Evolutionary conservation across 2,888 invertebrate genomes (phyloP).

Genomic region (Drosophila gaucha): DNA sequence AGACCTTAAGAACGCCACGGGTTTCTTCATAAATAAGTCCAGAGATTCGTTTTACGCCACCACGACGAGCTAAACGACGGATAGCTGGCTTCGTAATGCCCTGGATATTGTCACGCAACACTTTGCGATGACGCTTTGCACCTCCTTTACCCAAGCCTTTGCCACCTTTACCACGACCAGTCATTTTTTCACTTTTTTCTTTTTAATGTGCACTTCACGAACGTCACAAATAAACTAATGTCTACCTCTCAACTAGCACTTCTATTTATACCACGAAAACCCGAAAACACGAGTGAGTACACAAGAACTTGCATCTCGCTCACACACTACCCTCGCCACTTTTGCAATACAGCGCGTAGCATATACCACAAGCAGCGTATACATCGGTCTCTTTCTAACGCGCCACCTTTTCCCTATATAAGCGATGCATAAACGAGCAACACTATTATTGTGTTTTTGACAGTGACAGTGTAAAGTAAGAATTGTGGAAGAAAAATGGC

Average conservation of each 20-base stretch:
- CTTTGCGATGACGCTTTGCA: slow-evolving; percentile 93
- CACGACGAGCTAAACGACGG: slow-evolving; percentile 89
- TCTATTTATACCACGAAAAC: slow-evolving; percentile 5
- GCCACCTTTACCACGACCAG: slow-evolving; percentile 92
- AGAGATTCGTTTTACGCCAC: slow-evolving; percentile 90
- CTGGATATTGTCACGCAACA: slow-evolving; percentile 90
- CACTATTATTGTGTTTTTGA: slow-evolving; percentile 5
- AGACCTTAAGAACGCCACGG: slow-evolving; percentile 89
- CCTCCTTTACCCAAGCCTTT: slow-evolving; percentile 92
- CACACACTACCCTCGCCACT: neutral
- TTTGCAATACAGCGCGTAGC: neutral
- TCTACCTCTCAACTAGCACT: slow-evolving; percentile 32
- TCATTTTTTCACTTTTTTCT: slow-evolving; percentile 90
- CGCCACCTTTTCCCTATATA: slow-evolving; percentile 14
- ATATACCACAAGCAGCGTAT: slow-evolving; percentile 12
- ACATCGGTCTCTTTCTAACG: neutral
- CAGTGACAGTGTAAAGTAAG: slow-evolving; percentile 15
- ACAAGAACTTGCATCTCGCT: neutral
- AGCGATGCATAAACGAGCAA: neutral
- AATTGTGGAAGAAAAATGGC: slow-evolving; percentile 3
- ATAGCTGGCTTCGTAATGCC: slow-evolving; percentile 89
- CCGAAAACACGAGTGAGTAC: neutral
- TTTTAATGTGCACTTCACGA: slow-evolving; percentile 80
- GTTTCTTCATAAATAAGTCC: slow-evolving; percentile 92
- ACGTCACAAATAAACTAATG: neutral